A percentile compares a stretch with the other conserved stretches of the same genome.
phyloP scores from a whole-genome alignment of 2,888 invertebrate species.

The Drosophila conformis region DNA sequence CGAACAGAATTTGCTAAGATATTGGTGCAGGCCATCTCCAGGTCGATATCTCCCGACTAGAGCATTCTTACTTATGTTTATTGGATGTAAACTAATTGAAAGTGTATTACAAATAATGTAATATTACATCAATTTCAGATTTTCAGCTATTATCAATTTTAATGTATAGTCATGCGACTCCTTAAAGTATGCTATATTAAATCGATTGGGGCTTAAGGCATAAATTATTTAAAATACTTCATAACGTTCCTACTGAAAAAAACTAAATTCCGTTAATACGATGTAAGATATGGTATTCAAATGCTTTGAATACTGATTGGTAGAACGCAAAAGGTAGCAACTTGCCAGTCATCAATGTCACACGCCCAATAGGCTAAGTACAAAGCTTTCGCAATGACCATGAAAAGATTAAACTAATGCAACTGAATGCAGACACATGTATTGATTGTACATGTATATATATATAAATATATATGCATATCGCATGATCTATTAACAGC shows the following conservation, averaged over 20 bases:
- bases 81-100: too few relatives aligned
- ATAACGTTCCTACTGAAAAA: background rate
- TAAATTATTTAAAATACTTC: background rate
- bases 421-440: background rate
- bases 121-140: background rate
- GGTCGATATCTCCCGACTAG: background rate
- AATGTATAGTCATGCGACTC: background rate
- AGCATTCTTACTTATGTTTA: background rate
- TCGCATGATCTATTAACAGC: background rate
- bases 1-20: background rate
- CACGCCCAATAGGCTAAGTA: background rate
- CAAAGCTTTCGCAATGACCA: background rate
- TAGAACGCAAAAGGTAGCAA: rapidly evolving
- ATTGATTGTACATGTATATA: too few relatives aligned
- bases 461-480: background rate
- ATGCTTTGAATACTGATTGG: background rate
- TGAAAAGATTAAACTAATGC: constrained; percentile 6
- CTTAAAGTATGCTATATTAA: background rate
- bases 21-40: background rate
- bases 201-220: background rate
- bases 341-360: background rate
- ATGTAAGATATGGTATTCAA: background rate
- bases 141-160: background rate
- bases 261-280: background rate
- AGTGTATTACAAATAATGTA: background rate